Evolutionary conservation across 2,113 vertebrate species (phyloP).

Genomic region (Hipposideros armiger): DNA sequence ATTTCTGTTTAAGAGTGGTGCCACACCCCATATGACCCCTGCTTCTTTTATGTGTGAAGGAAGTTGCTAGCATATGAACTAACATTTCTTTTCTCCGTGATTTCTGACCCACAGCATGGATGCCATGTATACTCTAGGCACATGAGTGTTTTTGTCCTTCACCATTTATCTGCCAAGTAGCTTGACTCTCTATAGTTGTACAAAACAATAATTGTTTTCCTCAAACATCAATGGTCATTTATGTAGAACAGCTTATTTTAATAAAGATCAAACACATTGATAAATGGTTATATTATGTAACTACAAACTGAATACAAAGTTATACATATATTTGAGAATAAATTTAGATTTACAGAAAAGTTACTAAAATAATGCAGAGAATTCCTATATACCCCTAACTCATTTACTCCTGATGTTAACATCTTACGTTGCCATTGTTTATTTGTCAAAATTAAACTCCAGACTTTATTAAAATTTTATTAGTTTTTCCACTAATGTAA

Average conservation of each 20-base stretch:
- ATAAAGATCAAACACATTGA: neutral
- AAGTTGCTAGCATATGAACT: neutral
- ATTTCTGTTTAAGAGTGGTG: neutral
- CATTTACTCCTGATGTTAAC: neutral
- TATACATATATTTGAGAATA: neutral
- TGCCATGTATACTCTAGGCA: neutral
- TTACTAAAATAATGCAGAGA: neutral
- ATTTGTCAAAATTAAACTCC: neutral
- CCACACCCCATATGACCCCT: neutral
- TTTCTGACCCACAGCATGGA: neutral
- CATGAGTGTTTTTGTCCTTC: neutral
- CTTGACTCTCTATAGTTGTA: neutral
- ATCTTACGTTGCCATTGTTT: neutral
- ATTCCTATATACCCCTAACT: neutral
- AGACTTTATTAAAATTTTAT: neutral
- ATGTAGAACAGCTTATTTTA: neutral
- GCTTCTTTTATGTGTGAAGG: neutral
- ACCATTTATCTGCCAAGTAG: neutral
- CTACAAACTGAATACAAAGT: neutral
- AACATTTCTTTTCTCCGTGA: neutral
- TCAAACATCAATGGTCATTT: neutral
- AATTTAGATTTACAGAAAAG: neutral
- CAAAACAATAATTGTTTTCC: neutral
- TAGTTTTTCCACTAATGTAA: neutral
- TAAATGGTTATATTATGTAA: neutral